These are phyloP conservation scores for Platycercus adscitus DNA, from an alignment of 2,113 vertebrate species.

Conservation along the genomic window DNA sequence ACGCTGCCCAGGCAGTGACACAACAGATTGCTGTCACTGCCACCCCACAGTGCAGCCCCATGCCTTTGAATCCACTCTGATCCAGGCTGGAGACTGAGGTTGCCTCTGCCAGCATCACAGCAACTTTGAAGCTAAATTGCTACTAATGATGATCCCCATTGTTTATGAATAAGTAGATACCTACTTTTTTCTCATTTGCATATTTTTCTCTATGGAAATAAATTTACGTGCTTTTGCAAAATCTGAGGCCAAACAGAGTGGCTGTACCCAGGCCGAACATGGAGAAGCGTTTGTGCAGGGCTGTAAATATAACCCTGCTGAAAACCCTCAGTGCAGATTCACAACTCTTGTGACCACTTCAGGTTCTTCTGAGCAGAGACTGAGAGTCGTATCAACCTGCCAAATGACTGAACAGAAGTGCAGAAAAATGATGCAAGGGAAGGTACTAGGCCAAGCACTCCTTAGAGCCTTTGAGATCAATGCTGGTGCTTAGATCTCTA, in stretches of 20 bases:
- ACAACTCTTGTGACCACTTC: background rate
- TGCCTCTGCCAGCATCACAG: background rate
- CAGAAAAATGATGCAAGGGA: background rate
- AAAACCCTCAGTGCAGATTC: background rate
- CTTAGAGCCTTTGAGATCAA: background rate
- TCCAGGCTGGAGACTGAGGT: background rate
- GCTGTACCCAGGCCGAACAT: background rate
- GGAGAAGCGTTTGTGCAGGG: background rate
- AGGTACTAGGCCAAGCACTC: background rate
- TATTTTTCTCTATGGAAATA: background rate
- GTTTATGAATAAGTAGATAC: background rate
- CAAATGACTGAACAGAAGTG: background rate
- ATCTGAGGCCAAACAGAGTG: background rate
- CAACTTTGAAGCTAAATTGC: background rate
- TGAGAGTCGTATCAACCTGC: background rate
- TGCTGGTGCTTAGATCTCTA: background rate
- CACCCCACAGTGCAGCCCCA: background rate
- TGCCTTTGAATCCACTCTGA: background rate
- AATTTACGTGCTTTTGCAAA: background rate
- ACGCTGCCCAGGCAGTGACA: background rate
- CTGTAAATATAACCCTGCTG: background rate
- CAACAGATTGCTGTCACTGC: background rate
- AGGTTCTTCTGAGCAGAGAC: background rate
- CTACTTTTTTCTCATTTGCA: background rate
- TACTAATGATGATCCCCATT: background rate